phyloP scores from a whole-genome alignment of 2,888 invertebrate genomes.

The Rhopalosiphum nymphaeae region DNA sequence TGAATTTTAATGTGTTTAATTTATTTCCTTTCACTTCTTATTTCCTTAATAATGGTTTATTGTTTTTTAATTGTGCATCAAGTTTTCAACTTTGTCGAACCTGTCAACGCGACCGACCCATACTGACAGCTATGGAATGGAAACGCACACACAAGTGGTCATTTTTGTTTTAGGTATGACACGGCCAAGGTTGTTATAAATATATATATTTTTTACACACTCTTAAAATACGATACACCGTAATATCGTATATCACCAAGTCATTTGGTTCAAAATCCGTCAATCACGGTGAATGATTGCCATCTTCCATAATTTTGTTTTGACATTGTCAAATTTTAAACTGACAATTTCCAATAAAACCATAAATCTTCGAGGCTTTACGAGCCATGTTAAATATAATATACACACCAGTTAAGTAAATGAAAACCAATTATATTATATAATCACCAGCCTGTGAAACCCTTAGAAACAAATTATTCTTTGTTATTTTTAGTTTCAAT shows the following conservation, averaged over 20 bases:
- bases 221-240: neutral
- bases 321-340: neutral
- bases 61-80: conserved; percentile 32
- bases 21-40: conserved; percentile 24
- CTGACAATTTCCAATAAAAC: conserved; percentile 17
- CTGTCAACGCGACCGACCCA: conserved; percentile 13
- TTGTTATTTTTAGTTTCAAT: neutral
- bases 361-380: neutral
- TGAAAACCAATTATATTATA: neutral
- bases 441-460: neutral
- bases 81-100: neutral
- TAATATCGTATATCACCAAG: neutral
- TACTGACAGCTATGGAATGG: neutral
- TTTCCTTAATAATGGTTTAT: conserved; percentile 29
- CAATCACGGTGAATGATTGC: conserved; percentile 1
- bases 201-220: neutral
- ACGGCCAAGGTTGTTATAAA: neutral
- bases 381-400: neutral
- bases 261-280: conserved; percentile 13
- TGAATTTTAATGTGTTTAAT: conserved; percentile 6
- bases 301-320: conserved; percentile 12
- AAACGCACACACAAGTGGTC: conserved; percentile 21
- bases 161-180: neutral
- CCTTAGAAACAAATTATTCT: neutral
- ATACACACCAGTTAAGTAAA: neutral